Conservation (phyloP, 1,140 invertebrate species). For the Zaprionus inermis region DNA sequence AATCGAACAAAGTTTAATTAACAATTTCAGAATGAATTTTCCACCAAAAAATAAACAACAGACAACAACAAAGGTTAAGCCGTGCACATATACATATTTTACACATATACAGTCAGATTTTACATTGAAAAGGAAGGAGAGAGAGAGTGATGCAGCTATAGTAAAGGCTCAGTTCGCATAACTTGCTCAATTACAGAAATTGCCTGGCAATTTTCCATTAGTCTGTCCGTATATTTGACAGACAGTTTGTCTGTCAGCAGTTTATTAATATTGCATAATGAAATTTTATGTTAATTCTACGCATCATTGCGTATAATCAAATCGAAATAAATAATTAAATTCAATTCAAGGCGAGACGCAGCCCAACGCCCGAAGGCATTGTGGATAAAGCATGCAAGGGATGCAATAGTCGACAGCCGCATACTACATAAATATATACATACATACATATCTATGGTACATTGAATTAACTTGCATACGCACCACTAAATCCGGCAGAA, state of each 20-base stretch:
- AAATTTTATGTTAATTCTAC: conserved; percentile 84
- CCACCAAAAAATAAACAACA: conserved; percentile 22
- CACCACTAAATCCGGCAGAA: conserved; percentile 73
- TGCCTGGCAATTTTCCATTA: conserved; percentile 55
- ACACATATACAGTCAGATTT: not conserved
- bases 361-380: conserved; percentile 45
- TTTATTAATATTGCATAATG: conserved; percentile 83
- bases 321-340: conserved; percentile 84
- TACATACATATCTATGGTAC: conserved; percentile 1
- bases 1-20: conserved; percentile 70
- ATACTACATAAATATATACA: conserved; percentile 8
- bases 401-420: conserved; percentile 16
- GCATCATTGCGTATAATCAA: conserved; percentile 84
- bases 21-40: conserved; percentile 54
- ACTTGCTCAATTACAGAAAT: conserved; percentile 78
- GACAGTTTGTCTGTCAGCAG: conserved; percentile 66
- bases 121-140: not conserved
- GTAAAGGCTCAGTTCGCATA: conserved; percentile 38
- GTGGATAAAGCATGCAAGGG: conserved; percentile 26
- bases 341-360: conserved; percentile 64
- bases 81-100: not conserved
- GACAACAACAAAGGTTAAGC: conserved; percentile 16
- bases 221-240: conserved; percentile 14
- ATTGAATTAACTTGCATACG: conserved; percentile 35
- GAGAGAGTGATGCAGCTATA: conserved; percentile 22